Percentiles rank a stretch among this genome's conserved stretches.
Evolutionary conservation across 2,888 invertebrate species (phyloP).

Genomic region (Epiblema foenella): DNA sequence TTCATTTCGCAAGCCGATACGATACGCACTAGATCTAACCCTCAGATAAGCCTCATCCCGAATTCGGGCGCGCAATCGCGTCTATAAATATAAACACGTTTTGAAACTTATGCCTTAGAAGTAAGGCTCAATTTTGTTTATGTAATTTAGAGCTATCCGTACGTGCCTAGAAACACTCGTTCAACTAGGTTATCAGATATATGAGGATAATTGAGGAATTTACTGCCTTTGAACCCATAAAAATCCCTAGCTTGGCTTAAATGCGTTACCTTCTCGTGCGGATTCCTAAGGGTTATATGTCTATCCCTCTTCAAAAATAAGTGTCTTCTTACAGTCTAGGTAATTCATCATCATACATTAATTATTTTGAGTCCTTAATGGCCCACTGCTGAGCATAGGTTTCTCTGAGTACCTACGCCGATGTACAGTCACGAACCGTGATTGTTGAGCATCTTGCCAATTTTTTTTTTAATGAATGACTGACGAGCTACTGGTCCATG

Average conservation of each 20-base stretch:
- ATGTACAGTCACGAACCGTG: too few species aligned
- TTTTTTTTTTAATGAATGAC: too few species aligned
- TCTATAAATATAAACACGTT: not conserved
- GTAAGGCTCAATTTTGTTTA: slow-evolving; percentile 2
- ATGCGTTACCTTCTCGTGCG: slow-evolving; percentile 14
- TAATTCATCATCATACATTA: too few species aligned
- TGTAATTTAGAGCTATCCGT: not conserved
- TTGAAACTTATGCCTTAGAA: not conserved
- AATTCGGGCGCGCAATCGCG: not conserved
- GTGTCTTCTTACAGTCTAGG: slow-evolving; percentile 1
- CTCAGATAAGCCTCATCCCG: slow-evolving; percentile 15
- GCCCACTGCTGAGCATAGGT: too few species aligned
- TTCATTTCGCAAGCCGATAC: slow-evolving; percentile 14
- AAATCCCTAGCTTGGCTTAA: slow-evolving; percentile 33
- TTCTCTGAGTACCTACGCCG: too few species aligned
- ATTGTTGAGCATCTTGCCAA: too few species aligned
- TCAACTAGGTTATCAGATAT: slow-evolving; percentile 25
- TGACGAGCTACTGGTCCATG: too few species aligned
- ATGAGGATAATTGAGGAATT: too few species aligned
- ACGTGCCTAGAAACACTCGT: slow-evolving; percentile 24
- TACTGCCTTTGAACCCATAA: slow-evolving; percentile 29
- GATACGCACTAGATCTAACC: slow-evolving; percentile 25
- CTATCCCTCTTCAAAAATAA: slow-evolving; percentile 28
- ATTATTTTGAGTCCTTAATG: too few species aligned
- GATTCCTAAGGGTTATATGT: slow-evolving; percentile 2